These are phyloP conservation scores for Carcina quercana DNA, from an alignment of 2,888 invertebrate species.

Conservation along the genomic window DNA sequence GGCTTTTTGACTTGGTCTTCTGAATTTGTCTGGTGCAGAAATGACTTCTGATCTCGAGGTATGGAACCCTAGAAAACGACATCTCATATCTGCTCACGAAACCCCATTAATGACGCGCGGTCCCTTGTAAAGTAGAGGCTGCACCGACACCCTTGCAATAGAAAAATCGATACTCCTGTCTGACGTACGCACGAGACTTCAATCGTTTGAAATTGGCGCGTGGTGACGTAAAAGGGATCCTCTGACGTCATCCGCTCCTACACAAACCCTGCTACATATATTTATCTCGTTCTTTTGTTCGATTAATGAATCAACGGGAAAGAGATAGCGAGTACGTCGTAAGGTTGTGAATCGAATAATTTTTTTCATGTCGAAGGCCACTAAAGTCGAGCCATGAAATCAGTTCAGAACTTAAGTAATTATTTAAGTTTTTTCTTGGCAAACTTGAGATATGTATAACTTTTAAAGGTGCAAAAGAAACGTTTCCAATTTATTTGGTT, in stretches of 20 bases:
- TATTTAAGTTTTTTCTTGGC: constrained; percentile 29
- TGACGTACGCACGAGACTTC: constrained; percentile 41
- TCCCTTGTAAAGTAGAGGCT: too few relatives aligned
- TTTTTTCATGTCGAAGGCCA: constrained; percentile 49
- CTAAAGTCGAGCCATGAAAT: constrained; percentile 38
- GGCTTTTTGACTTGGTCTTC: too few relatives aligned
- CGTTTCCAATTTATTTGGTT: background rate
- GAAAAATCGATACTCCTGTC: constrained; percentile 53
- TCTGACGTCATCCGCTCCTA: constrained; percentile 50
- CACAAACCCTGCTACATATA: constrained; percentile 27
- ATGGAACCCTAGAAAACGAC: too few relatives aligned
- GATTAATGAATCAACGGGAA: constrained; percentile 39
- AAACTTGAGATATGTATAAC: constrained; percentile 17
- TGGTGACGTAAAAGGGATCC: constrained; percentile 53
- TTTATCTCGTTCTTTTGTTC: constrained; percentile 34
- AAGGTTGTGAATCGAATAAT: constrained; percentile 64
- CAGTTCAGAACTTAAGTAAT: constrained; percentile 52
- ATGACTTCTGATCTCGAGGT: too few relatives aligned
- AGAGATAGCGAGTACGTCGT: constrained; percentile 41
- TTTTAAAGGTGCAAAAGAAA: background rate
- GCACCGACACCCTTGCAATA: constrained; percentile 10
- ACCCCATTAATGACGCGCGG: too few relatives aligned
- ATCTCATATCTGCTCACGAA: too few relatives aligned
- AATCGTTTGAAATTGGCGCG: constrained; percentile 68
- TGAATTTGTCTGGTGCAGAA: too few relatives aligned